These are phyloP conservation scores for Yponomeuta evonymella DNA, from an alignment of 2,888 invertebrate genomes.

Conservation along the genomic window DNA sequence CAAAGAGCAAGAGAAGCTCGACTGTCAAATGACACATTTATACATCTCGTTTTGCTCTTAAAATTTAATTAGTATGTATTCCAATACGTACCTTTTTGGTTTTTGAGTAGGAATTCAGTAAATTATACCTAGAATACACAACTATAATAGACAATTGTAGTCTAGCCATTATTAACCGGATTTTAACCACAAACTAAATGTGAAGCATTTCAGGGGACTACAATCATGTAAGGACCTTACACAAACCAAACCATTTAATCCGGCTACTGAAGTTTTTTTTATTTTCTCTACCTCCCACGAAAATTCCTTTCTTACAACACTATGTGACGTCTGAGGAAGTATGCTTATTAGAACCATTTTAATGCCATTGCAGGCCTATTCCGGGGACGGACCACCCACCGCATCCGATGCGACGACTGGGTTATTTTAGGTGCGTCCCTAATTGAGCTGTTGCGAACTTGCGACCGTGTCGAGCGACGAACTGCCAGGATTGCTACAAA, in stretches of 20 bases:
- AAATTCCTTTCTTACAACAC: background rate
- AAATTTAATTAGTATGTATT: too few relatives aligned
- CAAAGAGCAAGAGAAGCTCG: too few relatives aligned
- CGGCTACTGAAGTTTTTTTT: background rate
- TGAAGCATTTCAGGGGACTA: too few relatives aligned
- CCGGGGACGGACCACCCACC: slow-evolving; percentile 56
- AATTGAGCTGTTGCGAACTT: slow-evolving; percentile 65
- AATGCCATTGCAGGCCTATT: slow-evolving; percentile 49
- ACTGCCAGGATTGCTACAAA: background rate
- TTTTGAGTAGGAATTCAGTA: too few relatives aligned
- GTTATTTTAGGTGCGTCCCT: slow-evolving; percentile 51
- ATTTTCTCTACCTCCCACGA: background rate
- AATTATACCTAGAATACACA: too few relatives aligned
- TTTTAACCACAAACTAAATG: too few relatives aligned
- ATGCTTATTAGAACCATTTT: slow-evolving; percentile 45
- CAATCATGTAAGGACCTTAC: too few relatives aligned
- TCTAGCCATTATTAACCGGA: too few relatives aligned
- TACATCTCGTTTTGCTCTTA: too few relatives aligned
- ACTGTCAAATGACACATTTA: too few relatives aligned
- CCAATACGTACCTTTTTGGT: too few relatives aligned
- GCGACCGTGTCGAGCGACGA: slow-evolving; percentile 24
- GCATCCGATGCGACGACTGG: slow-evolving; percentile 24
- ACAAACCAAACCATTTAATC: background rate
- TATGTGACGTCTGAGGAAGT: slow-evolving; percentile 31
- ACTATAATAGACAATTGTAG: too few relatives aligned